Base-by-base conservation (phyloP, 1,140 invertebrate species). In the Batillaria attramentaria region DNA sequence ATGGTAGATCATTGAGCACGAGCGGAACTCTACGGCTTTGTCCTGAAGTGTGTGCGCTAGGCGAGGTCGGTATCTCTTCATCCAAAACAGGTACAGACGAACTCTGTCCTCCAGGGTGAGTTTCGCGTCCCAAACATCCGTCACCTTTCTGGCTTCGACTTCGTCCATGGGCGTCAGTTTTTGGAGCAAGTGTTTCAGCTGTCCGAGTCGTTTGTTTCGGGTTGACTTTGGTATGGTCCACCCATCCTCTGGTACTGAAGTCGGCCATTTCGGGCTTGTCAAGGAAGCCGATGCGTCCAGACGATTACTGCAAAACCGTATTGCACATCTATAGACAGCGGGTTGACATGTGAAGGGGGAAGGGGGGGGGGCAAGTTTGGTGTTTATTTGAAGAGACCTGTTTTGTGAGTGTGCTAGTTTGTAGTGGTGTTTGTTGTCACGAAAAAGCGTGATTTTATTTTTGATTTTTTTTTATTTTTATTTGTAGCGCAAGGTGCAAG, bases 21-120 rank as follows among this genome's bases (percentile, higher is more conserved):
- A 60, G 8, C 39, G 42, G 18, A 57, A 74, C 8, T 24, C 37
- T 35, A 69, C 42, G 31, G 42, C 31, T 3, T 28, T 35, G 20
- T 75, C 24, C 69, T 24, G 6, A 33, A 74, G 5, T 4, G 10
- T 33, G 31, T 60, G 20, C 4, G 24, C 69, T 6, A 81, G 60
- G n/a, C 41, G 6, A 24, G 42, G 8, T 33, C n/a, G 41, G 39
- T 77, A 50, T n/a, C 66, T 42, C 16, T 28, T 16, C 3, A 77
- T 6, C 79, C 79, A 80, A 16, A 54, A 50, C 10, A 33, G 66
- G 31, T 80, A 80, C 50, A 80, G 43, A 10, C 24, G 16, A 31
- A 41, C 57, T 18, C 79, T 39, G 42, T 60, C 28, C 1, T 28
- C 20, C 16, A 72, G 3, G 3, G 41, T 41, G 5, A 80, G 57